phyloP scores from a whole-genome alignment of 2,888 invertebrate genomes.

The Lochmaea crataegi region DNA sequence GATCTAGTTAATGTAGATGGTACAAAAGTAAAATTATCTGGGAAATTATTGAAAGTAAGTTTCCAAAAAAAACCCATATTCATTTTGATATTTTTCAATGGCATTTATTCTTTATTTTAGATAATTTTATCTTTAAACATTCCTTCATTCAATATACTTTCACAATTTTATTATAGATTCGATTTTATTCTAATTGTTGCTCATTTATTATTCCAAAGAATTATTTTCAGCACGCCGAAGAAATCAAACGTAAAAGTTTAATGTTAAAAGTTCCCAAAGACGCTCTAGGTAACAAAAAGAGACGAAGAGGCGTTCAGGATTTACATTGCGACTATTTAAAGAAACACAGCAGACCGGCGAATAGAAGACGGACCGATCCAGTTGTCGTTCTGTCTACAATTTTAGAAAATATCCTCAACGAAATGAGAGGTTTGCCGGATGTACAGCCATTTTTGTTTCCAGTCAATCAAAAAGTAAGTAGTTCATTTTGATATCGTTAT shows the following conservation, averaged over 20 bases:
- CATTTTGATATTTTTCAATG: too few species aligned
- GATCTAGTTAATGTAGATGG: conserved; percentile 94
- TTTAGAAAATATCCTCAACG: conserved; percentile 90
- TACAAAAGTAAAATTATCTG: conserved; percentile 91
- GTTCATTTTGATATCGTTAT: background rate
- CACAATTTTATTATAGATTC: conserved; percentile 18
- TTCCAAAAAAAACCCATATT: background rate
- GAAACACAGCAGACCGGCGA: conserved; percentile 83
- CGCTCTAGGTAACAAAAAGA: conserved; percentile 71
- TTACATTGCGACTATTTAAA: conserved; percentile 92
- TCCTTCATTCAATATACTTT: too few species aligned
- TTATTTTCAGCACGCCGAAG: conserved; percentile 81
- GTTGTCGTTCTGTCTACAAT: conserved; percentile 93
- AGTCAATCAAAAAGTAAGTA: conserved; percentile 86
- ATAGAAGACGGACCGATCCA: conserved; percentile 94
- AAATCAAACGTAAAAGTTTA: conserved; percentile 82
- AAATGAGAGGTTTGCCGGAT: conserved; percentile 91
- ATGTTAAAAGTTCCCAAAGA: conserved; percentile 83
- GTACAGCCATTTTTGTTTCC: conserved; percentile 94
- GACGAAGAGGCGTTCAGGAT: conserved; percentile 75
- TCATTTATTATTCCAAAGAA: conserved; percentile 18
- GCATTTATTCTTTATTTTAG: too few species aligned
- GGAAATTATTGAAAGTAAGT: conserved; percentile 83
- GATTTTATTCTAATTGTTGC: conserved; percentile 4
- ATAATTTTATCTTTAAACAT: too few species aligned